Conservation (phyloP, 1,140 invertebrate species). For the Brachionus sp. region DNA sequence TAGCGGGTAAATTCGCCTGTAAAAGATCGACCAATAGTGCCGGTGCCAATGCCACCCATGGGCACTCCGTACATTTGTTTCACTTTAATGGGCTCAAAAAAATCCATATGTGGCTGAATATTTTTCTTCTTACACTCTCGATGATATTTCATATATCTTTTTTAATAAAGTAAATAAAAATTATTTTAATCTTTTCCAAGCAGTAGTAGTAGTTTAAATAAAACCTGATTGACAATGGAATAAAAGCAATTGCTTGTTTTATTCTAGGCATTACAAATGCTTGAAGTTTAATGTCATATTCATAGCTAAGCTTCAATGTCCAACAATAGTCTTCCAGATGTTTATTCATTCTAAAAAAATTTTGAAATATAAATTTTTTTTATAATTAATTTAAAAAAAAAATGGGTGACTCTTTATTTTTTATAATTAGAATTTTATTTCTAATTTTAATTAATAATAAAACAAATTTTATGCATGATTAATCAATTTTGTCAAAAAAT, state of each 20-base stretch:
- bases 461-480: not conserved
- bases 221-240: not conserved
- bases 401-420: not conserved
- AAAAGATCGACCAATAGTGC: constrained; percentile 82
- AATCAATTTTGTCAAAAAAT: not conserved
- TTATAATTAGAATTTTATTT: not conserved
- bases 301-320: constrained; percentile 11
- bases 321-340: constrained; percentile 16
- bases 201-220: too few relatives aligned
- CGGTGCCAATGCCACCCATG: constrained; percentile 77
- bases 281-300: not conserved
- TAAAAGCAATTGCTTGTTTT: constrained; percentile 18
- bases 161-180: not conserved
- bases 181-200: not conserved
- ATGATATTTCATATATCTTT: constrained; percentile 13
- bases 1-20: constrained; percentile 85
- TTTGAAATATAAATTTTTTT: not conserved
- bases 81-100: not conserved
- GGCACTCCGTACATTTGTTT: constrained; percentile 42
- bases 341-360: not conserved
- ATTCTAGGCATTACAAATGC: constrained; percentile 14
- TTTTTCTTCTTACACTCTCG: not conserved
- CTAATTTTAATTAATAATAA: not conserved
- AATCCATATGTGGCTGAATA: not conserved
- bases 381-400: not conserved